Evolutionary conservation across 2,888 invertebrate species (phyloP).

Genomic region (Philereme transversata): DNA sequence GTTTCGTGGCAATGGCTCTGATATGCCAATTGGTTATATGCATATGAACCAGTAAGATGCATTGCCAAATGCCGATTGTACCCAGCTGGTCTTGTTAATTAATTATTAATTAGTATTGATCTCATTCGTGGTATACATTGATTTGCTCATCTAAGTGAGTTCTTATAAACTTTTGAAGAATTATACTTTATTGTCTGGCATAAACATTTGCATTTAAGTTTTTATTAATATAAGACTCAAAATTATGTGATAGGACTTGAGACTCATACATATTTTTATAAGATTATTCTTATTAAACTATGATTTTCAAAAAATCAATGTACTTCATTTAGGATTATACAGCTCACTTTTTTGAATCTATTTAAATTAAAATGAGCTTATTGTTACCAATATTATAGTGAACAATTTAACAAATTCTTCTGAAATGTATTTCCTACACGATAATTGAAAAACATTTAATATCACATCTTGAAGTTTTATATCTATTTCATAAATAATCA

Average conservation of each 20-base stretch:
- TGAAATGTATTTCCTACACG: neutral
- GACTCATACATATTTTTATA: conserved; percentile 22
- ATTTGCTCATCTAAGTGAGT: no score
- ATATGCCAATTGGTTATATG: conserved; percentile 6
- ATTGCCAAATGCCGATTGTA: no score
- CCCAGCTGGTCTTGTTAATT: no score
- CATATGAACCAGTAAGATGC: conserved; percentile 2
- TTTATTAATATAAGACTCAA: conserved; percentile 15
- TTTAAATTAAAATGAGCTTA: conserved; percentile 26
- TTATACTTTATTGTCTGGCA: no score
- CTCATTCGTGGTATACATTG: no score
- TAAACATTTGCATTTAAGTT: conserved; percentile 2
- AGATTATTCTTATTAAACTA: conserved; percentile 9
- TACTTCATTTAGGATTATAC: conserved; percentile 14
- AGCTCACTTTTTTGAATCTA: conserved; percentile 22
- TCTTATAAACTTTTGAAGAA: no score
- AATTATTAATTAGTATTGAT: no score
- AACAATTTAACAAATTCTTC: neutral
- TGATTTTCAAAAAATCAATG: conserved; percentile 12
- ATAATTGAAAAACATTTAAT: conserved; percentile 35
- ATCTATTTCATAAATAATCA: conserved; percentile 8
- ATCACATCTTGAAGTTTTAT: conserved; percentile 12
- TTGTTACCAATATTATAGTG: conserved; percentile 23
- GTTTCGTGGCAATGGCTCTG: conserved; percentile 4
- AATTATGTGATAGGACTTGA: conserved; percentile 22